Evolutionary conservation across 1,140 invertebrate genomes (phyloP).

Genomic region (Penaeus chinensis): DNA sequence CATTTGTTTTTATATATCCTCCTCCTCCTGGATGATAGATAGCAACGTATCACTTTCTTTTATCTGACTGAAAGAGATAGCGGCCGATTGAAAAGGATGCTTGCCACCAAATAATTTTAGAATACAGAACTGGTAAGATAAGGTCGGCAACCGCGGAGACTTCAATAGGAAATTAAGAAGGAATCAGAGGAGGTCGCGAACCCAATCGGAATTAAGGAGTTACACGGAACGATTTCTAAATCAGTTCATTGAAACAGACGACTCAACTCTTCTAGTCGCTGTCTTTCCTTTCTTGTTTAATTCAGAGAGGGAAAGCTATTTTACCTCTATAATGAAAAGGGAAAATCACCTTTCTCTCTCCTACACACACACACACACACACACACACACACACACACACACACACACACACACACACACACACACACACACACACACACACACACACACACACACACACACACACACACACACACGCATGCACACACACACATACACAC

Average conservation of each 20-base stretch:
- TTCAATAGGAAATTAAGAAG: neutral
- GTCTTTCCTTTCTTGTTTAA: too few species aligned
- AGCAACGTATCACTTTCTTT: neutral
- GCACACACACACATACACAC: neutral
- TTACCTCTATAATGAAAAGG: too few species aligned
- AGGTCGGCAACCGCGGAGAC: slow-evolving; percentile 1
- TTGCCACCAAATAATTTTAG: neutral
- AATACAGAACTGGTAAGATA: neutral
- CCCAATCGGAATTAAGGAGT: neutral
- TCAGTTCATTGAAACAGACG: neutral
- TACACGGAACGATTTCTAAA: neutral
- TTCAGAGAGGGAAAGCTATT: too few species aligned
- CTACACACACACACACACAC: neutral
- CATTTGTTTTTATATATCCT: too few species aligned
- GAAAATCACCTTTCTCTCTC: too few species aligned
- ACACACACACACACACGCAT: too few species aligned
- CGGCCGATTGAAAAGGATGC: neutral
- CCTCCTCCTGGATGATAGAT: neutral
- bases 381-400: neutral
- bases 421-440: neutral
- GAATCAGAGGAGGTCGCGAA: neutral
- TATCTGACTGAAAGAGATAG: neutral
- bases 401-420: neutral
- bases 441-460: neutral
- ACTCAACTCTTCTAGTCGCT: too few species aligned